Evolutionary conservation across 2,113 vertebrate species (phyloP), one percentile per base, ranked within the genome.

Genomic region (Lichenostomus cassidix): DNA sequence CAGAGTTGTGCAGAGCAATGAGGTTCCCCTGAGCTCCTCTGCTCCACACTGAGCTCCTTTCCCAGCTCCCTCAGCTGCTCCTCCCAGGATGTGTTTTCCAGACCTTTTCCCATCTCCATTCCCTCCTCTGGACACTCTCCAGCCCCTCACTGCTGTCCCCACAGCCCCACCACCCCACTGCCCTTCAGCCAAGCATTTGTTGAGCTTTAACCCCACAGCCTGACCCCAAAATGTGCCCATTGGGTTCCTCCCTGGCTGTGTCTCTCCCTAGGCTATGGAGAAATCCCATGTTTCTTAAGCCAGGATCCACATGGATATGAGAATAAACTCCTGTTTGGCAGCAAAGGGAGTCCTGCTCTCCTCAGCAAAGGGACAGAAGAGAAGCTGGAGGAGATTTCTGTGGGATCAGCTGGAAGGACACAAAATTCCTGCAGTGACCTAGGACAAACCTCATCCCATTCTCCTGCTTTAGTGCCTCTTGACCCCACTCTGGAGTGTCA

Each of bases 181-280:
- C 10, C 58, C 50, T 60, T 87, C 62, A 83, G 19, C 67, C 67
- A 21, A 62, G 62, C 11, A 27, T 2, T 7, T 17, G 28, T 12
- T 12, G 12, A 62, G 22, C 33, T 75, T 64, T 50, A 25, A 64
- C 22, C 24, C 58, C 53, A 65, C 11, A 41, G 1, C 10, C 25
- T 46, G 63, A 58, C 31, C 29, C 24, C 28, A 64, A 50, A 75
- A 90, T 3, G 2, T n/a, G 20, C 39, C 52, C 39, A 9, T 39
- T 15, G 53, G 9, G 14, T 50, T 52, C 39, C 35, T 21, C 39
- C 33, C 47, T 39, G 18, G 10, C 25, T 1, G 0, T 11, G 7
- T 53, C 2, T 81, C 63, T 87, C 41, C 13, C 1, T 1, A 50
- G 23, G 5, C 23, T 10, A 0, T 0, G 5, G 24, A 44, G 56